Evolutionary conservation across 2,113 vertebrate species (phyloP), one percentile per base, ranked within the genome.

Genomic region (Phalacrocorax brasilianus): DNA sequence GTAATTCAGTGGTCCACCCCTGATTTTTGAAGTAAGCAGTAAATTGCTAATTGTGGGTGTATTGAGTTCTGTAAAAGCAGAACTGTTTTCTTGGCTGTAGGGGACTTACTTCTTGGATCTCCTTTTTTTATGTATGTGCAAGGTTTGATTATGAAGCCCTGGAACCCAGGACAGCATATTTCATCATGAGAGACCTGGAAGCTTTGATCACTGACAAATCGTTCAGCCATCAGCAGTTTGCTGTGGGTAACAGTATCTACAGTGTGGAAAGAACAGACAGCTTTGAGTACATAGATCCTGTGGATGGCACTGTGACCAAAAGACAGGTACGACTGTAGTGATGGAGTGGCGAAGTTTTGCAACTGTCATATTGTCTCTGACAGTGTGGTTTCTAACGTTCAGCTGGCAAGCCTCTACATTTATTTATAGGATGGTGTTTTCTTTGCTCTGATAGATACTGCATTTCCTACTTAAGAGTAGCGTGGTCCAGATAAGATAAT

Each of bases 101-200:
- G 24, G 14, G 6, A 35, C 44, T 89, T 81, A 92, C 32, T 61
- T 86, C 23, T 70, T 91, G 21, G 5, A 95, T 85, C 45, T 92
- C 1, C 30, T 78, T 74, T 90, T 77, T 80, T 33, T 21, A 73
- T 61, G 7, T 67, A 11, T 50, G 8, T 76, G 24, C 77, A 96
- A 99, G 99, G 97, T 99, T 99, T 98, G 99, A 99, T 97, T 99
- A 99, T 16, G 99, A 99, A 96, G 99, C 98, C 9, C 97, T 99
- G 95, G 99, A 99, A 67, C 99, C 99, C 65, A 99, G 99, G 89
- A 98, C 98, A 21, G 99, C 99, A 0, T 99, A 98, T 97, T 99
- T 99, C 97, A 98, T 99, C 97, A 99, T 99, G 99, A 98, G 98
- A 97, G 99, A 99, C 87, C 97, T 99, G 97, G 99, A 99, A 94